Evolutionary conservation across 2,797 vertebrate genomes (phyloP).

Genomic region (Fratercula arctica): DNA sequence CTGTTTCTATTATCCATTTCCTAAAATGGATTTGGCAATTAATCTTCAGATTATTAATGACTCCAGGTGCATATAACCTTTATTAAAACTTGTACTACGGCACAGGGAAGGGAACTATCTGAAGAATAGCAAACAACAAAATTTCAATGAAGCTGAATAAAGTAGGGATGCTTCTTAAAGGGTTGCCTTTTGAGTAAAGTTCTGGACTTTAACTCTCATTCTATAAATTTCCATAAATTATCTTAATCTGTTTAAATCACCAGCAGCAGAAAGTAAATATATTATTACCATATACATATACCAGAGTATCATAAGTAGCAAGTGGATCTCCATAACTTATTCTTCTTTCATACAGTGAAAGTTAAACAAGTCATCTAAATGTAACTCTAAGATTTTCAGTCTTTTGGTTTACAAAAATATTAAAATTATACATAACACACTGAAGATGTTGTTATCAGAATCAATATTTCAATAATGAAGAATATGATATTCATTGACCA

Average conservation of each 20-base stretch:
- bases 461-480: not conserved
- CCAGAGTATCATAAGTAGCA: not conserved
- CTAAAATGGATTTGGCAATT: slow-evolving; percentile 58
- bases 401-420: not conserved
- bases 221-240: not conserved
- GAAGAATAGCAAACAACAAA: slow-evolving; percentile 44
- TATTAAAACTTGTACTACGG: slow-evolving; percentile 58
- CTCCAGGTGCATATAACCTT: slow-evolving; percentile 40
- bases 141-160: slow-evolving; percentile 40
- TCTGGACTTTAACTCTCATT: not conserved
- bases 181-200: not conserved
- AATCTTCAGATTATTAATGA: slow-evolving; percentile 70
- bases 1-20: slow-evolving; percentile 53
- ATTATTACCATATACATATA: not conserved
- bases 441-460: not conserved
- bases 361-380: not conserved
- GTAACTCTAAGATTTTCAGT: not conserved
- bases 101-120: slow-evolving; percentile 37
- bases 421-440: not conserved
- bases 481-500: not conserved
- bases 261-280: not conserved
- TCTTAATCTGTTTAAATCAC: not conserved
- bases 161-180: not conserved
- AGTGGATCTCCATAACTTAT: not conserved
- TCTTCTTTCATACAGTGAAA: not conserved